These are phyloP conservation scores for Microcebus lehilahytsara DNA, from an alignment of 2,113 vertebrate species.

Conservation along the genomic window DNA sequence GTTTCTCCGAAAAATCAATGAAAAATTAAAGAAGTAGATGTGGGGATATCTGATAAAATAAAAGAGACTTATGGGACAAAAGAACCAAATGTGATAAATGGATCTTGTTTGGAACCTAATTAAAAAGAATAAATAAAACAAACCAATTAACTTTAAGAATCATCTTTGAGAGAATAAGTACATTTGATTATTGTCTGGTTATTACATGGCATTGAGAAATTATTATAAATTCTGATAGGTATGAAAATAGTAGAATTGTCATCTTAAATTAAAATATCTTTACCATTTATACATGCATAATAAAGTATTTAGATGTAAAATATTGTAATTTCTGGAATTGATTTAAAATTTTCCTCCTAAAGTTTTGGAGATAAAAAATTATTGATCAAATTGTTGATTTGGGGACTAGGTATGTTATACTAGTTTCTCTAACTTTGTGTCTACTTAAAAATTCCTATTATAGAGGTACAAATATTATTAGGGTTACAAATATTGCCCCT, in stretches of 20 bases:
- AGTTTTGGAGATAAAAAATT: background rate
- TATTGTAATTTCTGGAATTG: background rate
- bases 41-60: conserved; percentile 28
- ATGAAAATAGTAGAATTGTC: background rate
- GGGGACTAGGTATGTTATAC: background rate
- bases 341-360: conserved; percentile 27
- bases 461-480: background rate
- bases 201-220: background rate
- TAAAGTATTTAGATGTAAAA: background rate
- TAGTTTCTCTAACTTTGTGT: conserved; percentile 4
- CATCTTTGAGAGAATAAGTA: background rate
- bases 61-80: conserved; percentile 49
- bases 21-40: background rate
- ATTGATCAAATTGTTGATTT: background rate
- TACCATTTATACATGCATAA: background rate
- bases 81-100: conserved; percentile 6
- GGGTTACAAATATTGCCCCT: too few relatives aligned
- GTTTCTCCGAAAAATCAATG: conserved; percentile 61
- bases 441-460: background rate
- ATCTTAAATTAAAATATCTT: background rate
- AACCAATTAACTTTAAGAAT: background rate
- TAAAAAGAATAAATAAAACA: conserved; percentile 16
- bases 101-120: conserved; percentile 29
- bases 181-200: conserved; percentile 30
- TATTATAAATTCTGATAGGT: conserved; percentile 12